phyloP scores from a whole-genome alignment of 2,797 vertebrate genomes.

The Centropyge bicolor region DNA sequence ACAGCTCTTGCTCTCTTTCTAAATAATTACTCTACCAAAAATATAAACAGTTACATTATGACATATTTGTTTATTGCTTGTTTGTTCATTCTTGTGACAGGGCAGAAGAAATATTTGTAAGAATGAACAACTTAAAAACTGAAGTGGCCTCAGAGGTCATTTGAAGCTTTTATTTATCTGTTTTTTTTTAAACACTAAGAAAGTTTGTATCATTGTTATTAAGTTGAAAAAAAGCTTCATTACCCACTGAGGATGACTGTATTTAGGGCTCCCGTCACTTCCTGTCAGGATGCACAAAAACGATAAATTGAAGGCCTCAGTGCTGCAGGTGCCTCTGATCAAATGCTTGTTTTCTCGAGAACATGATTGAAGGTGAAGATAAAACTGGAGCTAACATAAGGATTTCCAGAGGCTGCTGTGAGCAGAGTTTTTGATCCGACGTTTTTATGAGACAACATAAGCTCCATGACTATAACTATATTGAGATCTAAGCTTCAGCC shows the following conservation, averaged over 20 bases:
- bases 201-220: neutral
- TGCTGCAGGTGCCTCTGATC: neutral
- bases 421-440: conserved; percentile 32
- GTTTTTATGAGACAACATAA: conserved; percentile 63
- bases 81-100: neutral
- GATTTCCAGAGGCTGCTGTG: conserved; percentile 32
- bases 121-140: neutral
- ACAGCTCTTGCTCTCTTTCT: too few species aligned
- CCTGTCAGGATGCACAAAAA: neutral
- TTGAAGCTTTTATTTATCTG: neutral
- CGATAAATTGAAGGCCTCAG: neutral
- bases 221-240: neutral
- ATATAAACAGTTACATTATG: neutral
- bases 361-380: conserved; percentile 21
- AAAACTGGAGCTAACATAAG: conserved; percentile 21
- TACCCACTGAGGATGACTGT: neutral
- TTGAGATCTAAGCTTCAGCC: conserved; percentile 33
- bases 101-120: neutral
- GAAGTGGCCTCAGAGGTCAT: neutral
- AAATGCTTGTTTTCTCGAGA: conserved; percentile 1
- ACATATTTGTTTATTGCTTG: neutral
- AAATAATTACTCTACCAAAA: too few species aligned
- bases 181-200: neutral
- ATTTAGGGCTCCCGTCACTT: neutral
- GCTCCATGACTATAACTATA: conserved; percentile 11